Base-by-base conservation (phyloP, 2,888 invertebrate genomes). In the Auanema freiburgensis region DNA sequence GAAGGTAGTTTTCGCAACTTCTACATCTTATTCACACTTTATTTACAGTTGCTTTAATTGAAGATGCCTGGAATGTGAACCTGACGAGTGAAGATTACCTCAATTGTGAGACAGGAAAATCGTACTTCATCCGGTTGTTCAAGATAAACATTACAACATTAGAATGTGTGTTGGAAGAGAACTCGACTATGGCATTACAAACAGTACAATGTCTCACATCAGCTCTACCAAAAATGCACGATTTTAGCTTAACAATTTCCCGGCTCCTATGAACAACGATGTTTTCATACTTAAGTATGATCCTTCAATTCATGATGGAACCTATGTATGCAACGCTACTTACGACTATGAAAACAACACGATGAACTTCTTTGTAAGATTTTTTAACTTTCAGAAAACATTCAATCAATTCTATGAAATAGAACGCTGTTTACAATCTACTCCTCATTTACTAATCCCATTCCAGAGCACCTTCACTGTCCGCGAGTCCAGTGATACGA, bases 51-150 rank as follows among this genome's bases (percentile, higher is more conserved):
- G n/a, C 33, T 18, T 16, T 50, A 50, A 3, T 50, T 2, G 33
- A 23, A 43, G 25, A 16, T 33, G 59, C 59, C 1, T 59, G 59
- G 59, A 59, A 59, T 59, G 59, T 59, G 6, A 53, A 59, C 41
- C 42, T 59, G 21, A 23, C 24, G 2, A 53, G 52, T 40, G 21
- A 16, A 25, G 59, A 59, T 25, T 52, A 51, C 6, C 25, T 59
- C 41, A 59, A 59, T 52, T 51, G 52, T 10, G 14, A 23, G n/a
- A 43, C 40, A 24, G 24, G 43, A 23, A 40, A 42, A 14, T 43
- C 59, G 16, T 59, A 59, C 43, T 59, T 59, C 23, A 11, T 59
- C 10, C 33, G 52, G 42, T 18, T 59, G 1, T 59, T 51, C 53
- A 53, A 59, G 16, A 41, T 23, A 21, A 59, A 59, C 16, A 53